Evolutionary conservation across 2,888 invertebrate genomes (phyloP).

Genomic region (Stictocephala bisonia): DNA sequence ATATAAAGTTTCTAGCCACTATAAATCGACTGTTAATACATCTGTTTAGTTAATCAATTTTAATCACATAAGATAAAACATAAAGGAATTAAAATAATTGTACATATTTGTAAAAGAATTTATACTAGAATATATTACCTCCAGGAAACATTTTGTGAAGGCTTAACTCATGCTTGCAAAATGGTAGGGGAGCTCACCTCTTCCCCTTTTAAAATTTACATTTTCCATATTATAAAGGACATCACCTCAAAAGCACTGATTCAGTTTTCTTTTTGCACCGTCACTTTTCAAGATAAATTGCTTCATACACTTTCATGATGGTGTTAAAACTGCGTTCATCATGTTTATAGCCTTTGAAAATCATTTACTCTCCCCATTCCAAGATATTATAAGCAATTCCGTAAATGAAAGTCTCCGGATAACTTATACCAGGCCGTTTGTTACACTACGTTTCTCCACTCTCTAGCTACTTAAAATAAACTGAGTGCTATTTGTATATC

Average conservation of each 20-base stretch:
- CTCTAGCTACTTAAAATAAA: too few species aligned
- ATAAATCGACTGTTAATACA: too few species aligned
- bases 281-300: constrained; percentile 15
- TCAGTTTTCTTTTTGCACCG: constrained; percentile 18
- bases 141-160: too few species aligned
- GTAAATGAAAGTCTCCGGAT: too few species aligned
- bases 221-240: constrained; percentile 26
- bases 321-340: constrained; percentile 30
- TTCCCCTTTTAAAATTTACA: constrained; percentile 28
- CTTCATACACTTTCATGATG: constrained; percentile 35
- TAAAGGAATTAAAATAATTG: too few species aligned
- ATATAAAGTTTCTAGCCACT: too few species aligned
- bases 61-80: background rate
- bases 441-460: too few species aligned
- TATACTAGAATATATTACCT: too few species aligned
- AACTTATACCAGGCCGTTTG: too few species aligned
- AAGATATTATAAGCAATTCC: background rate
- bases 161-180: too few species aligned
- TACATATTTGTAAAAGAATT: too few species aligned
- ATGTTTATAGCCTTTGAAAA: constrained; percentile 33
- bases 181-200: background rate
- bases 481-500: too few species aligned
- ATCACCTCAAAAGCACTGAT: constrained; percentile 6
- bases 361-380: constrained; percentile 8
- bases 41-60: background rate